Evolutionary conservation across 2,113 vertebrate species (phyloP), one percentile per base, ranked within the genome.

Genomic region (Phalacrocorax carbo): DNA sequence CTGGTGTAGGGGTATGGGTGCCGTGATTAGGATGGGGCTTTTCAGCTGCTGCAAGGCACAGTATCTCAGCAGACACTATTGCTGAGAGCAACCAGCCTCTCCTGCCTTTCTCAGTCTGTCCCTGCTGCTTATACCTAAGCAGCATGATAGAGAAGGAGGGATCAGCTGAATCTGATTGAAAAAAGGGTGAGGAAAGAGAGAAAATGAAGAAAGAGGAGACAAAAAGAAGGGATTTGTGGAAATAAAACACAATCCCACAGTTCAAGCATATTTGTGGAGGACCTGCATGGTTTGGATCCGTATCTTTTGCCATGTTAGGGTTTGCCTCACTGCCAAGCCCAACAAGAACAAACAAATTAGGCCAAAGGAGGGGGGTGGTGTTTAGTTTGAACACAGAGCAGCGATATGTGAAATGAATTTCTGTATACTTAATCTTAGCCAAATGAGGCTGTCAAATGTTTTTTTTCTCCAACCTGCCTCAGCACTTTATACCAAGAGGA

Each of bases 381-480:
- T 91, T 97, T 90, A 79, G 82, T 91, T 60, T 88, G 77, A 95
- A 68, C 52, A 93, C 76, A 93, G 71, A 95, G 91, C 95, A 96
- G 48, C 0, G 29, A 86, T 90, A 96, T 55, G 89, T 94, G 92
- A 96, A 97, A 96, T 95, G 78, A 94, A 94, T 95, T 97, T 97
- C 90, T 91, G 73, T 90, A 62, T 69, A 92, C 84, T 96, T 97
- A 94, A 97, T 97, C 96, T 97, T 95, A 95, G 75, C 95, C 95
- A 97, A 97, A 97, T 95, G 87, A 96, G 87, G 73, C 46, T 97
- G 96, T 97, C 97, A 97, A 72, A 85, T 89, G 27, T 86, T 97
- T 93, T 36, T 87, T 87, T 97, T 89, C 88, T 94, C 66, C 83
- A 94, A 85, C 76, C 69, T 97, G 92, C 93, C 90, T 96, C 92